A percentile compares a stretch with the other conserved stretches of the same genome.
phyloP scores from a whole-genome alignment of 2,797 vertebrate species.

The Takifugu ocellatus region DNA sequence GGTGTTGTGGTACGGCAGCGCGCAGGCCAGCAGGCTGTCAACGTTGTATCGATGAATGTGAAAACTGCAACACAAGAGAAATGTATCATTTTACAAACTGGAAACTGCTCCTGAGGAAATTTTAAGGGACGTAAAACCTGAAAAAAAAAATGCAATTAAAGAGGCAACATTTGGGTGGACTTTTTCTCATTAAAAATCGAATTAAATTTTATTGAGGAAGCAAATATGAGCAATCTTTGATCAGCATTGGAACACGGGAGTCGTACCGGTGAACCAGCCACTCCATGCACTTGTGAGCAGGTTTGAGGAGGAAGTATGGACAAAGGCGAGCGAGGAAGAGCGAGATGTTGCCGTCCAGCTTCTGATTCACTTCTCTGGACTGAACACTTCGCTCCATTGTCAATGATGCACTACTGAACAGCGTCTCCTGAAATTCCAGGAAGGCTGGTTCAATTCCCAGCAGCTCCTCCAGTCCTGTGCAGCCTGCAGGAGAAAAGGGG shows the following conservation, averaged over 20 bases:
- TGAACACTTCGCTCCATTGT: conserved; percentile 90
- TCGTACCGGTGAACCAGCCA: conserved; percentile 94
- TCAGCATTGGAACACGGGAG: too few relatives aligned
- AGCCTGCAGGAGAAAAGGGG: conserved; percentile 69
- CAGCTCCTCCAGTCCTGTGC: conserved; percentile 92
- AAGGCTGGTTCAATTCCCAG: conserved; percentile 88
- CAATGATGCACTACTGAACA: conserved; percentile 86
- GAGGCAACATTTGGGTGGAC: too few relatives aligned
- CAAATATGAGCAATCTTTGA: too few relatives aligned
- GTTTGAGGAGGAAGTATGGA: conserved; percentile 94
- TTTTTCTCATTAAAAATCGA: too few relatives aligned
- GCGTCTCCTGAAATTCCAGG: conserved; percentile 81
- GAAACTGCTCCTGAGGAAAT: too few relatives aligned
- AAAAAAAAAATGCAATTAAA: too few relatives aligned
- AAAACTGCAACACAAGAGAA: conserved; percentile 74
- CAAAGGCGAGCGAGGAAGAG: conserved; percentile 88
- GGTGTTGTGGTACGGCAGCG: conserved; percentile 90
- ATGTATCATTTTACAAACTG: too few relatives aligned
- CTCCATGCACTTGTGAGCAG: conserved; percentile 95
- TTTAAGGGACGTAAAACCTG: too few relatives aligned
- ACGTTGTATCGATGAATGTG: conserved; percentile 91
- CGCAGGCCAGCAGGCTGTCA: conserved; percentile 87
- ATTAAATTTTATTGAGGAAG: too few relatives aligned
- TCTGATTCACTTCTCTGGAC: conserved; percentile 85
- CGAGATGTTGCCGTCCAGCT: conserved; percentile 84